Conservation (phyloP, 1,140 invertebrate species). For the Brachionus calyciflorus region DNA sequence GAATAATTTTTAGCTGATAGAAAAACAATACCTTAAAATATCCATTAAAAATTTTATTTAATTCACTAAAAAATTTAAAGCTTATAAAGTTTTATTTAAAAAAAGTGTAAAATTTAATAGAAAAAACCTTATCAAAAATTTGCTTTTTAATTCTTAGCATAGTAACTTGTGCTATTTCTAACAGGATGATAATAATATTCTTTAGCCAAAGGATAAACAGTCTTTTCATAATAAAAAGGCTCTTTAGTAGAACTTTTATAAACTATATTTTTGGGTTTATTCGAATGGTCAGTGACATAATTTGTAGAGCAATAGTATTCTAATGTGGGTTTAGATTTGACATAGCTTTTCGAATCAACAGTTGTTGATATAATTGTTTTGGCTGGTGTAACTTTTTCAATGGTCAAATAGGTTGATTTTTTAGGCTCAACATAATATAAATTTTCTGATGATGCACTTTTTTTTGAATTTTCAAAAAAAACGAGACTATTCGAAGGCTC, state of each 20-base stretch:
- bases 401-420: neutral
- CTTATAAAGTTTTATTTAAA: neutral
- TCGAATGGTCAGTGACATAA: neutral
- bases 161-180: neutral
- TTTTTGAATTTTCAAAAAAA: neutral
- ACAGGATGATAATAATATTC: neutral
- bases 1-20: too few species aligned
- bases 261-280: neutral
- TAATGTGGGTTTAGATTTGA: neutral
- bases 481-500: neutral
- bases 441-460: neutral
- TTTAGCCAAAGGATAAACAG: neutral
- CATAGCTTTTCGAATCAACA: neutral
- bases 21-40: too few species aligned
- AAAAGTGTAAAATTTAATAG: neutral
- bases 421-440: neutral
- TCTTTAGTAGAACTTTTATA: neutral
- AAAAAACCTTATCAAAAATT: neutral
- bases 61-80: too few species aligned
- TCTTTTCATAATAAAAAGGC: neutral
- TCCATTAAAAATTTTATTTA: too few species aligned
- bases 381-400: neutral
- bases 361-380: neutral
- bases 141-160: neutral
- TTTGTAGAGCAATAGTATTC: neutral